A percentile compares a stretch with the other conserved stretches of the same genome.
Conservation (phyloP, 64 coral and sea anemone species). For the Montipora cactus region DNA sequence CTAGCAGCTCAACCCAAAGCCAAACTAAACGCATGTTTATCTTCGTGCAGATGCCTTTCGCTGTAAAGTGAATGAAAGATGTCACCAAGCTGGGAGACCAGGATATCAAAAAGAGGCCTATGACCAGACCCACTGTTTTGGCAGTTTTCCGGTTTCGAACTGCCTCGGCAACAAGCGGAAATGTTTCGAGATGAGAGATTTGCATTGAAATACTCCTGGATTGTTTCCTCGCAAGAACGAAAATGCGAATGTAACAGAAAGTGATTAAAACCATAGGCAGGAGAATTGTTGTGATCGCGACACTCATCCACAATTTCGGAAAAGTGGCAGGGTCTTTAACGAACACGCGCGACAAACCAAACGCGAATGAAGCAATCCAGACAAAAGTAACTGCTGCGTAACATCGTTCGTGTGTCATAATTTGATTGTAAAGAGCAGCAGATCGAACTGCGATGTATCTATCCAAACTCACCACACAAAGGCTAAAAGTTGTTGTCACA, state of each 20-base stretch:
- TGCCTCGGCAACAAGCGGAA: not conserved
- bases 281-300: constrained; percentile 58
- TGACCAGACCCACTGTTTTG: constrained; percentile 17
- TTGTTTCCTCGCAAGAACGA: constrained; percentile 50
- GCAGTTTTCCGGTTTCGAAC: constrained; percentile 3
- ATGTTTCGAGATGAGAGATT: not conserved
- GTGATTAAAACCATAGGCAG: constrained; percentile 62
- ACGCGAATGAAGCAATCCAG: constrained; percentile 26
- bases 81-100: constrained; percentile 19
- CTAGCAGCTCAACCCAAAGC: constrained; percentile 29
- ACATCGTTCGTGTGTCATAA: not conserved
- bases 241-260: constrained; percentile 65
- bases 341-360: constrained; percentile 1
- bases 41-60: not conserved
- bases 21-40: constrained; percentile 13
- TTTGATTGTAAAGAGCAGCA: not conserved
- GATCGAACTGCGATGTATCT: constrained; percentile 22
- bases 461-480: constrained; percentile 41
- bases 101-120: constrained; percentile 8
- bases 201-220: constrained; percentile 20
- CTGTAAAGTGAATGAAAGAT: constrained; percentile 30
- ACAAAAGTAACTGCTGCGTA: not conserved
- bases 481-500: constrained; percentile 37
- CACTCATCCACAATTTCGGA: constrained; percentile 41
- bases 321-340: not conserved